These are phyloP conservation scores for Graphium colonna DNA, from an alignment of 2,888 invertebrate species.

Conservation along the genomic window DNA sequence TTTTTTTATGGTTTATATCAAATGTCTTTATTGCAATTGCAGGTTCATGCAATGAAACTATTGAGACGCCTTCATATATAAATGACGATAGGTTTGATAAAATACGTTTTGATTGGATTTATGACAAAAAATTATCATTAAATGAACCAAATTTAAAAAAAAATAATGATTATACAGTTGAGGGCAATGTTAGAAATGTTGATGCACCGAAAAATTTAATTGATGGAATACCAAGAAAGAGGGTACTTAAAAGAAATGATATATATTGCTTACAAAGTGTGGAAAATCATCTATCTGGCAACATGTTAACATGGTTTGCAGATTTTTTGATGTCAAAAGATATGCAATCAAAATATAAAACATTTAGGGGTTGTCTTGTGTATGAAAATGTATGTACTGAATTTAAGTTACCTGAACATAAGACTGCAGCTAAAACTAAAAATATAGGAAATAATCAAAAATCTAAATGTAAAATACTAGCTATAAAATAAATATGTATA, in stretches of 20 bases:
- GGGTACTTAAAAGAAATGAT: constrained; percentile 40
- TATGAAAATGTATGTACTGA: constrained; percentile 51
- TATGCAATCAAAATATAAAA: constrained; percentile 37
- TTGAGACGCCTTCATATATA: constrained; percentile 44
- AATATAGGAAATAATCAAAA: neutral
- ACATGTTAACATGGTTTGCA: constrained; percentile 45
- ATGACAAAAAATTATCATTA: constrained; percentile 22
- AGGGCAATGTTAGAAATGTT: neutral
- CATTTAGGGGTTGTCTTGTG: constrained; percentile 42
- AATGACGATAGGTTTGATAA: constrained; percentile 42
- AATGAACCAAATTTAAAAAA: neutral
- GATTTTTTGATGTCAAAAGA: constrained; percentile 44
- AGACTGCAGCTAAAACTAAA: no score
- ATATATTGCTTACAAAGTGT: constrained; percentile 43
- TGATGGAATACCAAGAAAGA: constrained; percentile 25
- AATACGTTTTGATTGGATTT: constrained; percentile 32
- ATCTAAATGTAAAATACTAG: constrained; percentile 9
- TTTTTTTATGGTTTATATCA: neutral
- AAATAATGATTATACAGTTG: neutral
- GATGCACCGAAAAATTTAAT: neutral
- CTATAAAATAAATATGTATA: neutral
- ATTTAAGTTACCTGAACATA: neutral
- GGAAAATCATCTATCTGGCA: constrained; percentile 32
- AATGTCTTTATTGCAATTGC: no score
- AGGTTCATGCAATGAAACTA: constrained; percentile 42